phyloP scores from a whole-genome alignment of 2,113 vertebrate genomes.

The Podarcis muralis region DNA sequence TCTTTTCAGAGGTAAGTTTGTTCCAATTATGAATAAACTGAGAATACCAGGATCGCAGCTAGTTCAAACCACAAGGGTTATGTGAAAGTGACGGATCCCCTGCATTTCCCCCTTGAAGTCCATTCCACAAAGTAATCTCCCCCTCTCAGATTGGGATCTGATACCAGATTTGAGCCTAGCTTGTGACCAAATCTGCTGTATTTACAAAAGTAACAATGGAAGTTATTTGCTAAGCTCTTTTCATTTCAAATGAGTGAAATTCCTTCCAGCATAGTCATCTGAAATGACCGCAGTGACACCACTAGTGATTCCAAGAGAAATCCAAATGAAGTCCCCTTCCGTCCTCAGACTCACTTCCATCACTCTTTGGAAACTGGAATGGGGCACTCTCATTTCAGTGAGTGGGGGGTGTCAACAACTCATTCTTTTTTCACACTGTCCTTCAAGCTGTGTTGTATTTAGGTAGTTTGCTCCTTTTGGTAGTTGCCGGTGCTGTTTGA shows the following conservation, averaged over 20 bases:
- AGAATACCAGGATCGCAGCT: background rate
- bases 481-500: background rate
- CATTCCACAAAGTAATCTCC: too few relatives aligned
- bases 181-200: constrained; percentile 48
- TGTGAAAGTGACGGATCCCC: background rate
- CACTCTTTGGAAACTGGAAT: background rate
- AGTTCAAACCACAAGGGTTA: background rate
- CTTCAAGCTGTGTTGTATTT: background rate
- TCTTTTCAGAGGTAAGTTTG: background rate
- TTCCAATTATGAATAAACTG: background rate
- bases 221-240: constrained; percentile 44
- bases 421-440: background rate
- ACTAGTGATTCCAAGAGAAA: constrained; percentile 19
- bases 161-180: background rate
- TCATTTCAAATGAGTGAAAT: constrained; percentile 39
- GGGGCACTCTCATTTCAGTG: constrained; percentile 18
- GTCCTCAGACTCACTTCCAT: constrained; percentile 5
- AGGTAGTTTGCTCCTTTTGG: background rate
- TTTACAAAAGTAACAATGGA: constrained; percentile 60
- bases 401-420: constrained; percentile 9
- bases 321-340: background rate
- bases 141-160: background rate
- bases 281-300: background rate
- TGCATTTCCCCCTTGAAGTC: background rate
- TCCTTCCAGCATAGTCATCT: constrained; percentile 11